Conservation (phyloP, 2,888 invertebrate species). For the Tetragonisca angustula region DNA sequence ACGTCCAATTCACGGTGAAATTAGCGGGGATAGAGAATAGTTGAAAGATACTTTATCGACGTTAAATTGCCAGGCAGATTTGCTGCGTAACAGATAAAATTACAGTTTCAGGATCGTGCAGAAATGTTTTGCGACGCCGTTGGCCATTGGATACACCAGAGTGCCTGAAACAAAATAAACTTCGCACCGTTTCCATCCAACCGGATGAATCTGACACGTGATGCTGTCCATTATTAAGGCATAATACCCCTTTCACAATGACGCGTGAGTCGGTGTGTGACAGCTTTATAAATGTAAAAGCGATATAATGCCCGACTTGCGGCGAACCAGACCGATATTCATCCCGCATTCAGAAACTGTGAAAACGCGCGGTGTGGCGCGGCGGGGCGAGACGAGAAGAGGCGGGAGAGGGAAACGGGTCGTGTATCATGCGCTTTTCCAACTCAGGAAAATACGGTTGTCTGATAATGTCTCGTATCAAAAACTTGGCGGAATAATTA, state of each 20-base stretch:
- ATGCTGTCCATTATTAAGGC: slow-evolving; percentile 73
- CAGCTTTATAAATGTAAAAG: slow-evolving; percentile 76
- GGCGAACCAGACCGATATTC: slow-evolving; percentile 66
- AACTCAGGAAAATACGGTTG: slow-evolving; percentile 59
- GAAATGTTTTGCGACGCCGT: slow-evolving; percentile 22
- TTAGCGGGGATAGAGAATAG: neutral
- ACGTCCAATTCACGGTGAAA: too few species aligned
- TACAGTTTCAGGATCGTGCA: slow-evolving; percentile 13
- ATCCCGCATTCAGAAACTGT: slow-evolving; percentile 67
- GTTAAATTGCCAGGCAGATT: neutral
- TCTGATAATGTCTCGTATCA: slow-evolving; percentile 60
- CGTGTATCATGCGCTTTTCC: slow-evolving; percentile 62
- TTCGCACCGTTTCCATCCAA: slow-evolving; percentile 57
- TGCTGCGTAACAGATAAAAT: slow-evolving; percentile 5
- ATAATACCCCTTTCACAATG: slow-evolving; percentile 78
- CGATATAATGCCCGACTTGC: slow-evolving; percentile 71
- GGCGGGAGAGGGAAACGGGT: slow-evolving; percentile 43
- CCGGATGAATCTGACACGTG: slow-evolving; percentile 70
- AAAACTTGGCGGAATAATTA: slow-evolving; percentile 55
- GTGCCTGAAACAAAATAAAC: slow-evolving; percentile 68
- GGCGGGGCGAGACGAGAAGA: slow-evolving; percentile 30
- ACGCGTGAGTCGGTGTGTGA: slow-evolving; percentile 69
- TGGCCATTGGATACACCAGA: slow-evolving; percentile 42
- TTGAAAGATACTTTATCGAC: neutral
- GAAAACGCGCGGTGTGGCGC: slow-evolving; percentile 49